These are phyloP conservation scores for Metalampra italica DNA, from an alignment of 2,888 invertebrate species.

Conservation along the genomic window DNA sequence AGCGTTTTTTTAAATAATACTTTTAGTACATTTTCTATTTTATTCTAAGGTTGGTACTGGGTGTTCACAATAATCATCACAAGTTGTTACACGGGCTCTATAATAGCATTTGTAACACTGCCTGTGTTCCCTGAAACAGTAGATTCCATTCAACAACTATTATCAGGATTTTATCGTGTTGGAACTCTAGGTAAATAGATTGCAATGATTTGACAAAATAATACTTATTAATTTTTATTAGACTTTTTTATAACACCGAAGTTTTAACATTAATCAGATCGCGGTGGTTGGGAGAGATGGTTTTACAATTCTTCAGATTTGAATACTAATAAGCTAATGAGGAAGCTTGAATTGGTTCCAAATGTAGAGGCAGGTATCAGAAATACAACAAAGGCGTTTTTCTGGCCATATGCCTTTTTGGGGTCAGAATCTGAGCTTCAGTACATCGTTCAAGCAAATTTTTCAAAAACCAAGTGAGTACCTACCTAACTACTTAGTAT, in stretches of 20 bases:
- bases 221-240: not conserved
- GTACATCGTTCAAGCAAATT: slow-evolving; percentile 85
- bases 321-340: slow-evolving; percentile 79
- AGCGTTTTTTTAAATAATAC: no score
- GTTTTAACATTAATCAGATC: slow-evolving; percentile 62
- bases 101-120: slow-evolving; percentile 89
- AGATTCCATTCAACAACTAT: slow-evolving; percentile 82
- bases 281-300: slow-evolving; percentile 87
- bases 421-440: slow-evolving; percentile 85
- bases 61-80: slow-evolving; percentile 91
- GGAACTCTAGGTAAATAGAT: slow-evolving; percentile 82
- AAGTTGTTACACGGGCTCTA: slow-evolving; percentile 90
- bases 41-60: slow-evolving; percentile 84
- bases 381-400: slow-evolving; percentile 86
- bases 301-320: slow-evolving; percentile 84
- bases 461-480: slow-evolving; percentile 74
- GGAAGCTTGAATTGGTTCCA: slow-evolving; percentile 83
- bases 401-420: slow-evolving; percentile 88
- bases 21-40: not conserved
- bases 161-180: slow-evolving; percentile 82
- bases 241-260: not conserved
- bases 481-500: no score
- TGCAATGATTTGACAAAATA: not conserved
- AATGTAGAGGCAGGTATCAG: slow-evolving; percentile 82
- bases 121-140: slow-evolving; percentile 87